Evolutionary conservation across 2,888 invertebrate species (phyloP), one percentile per base, ranked within the genome.

Genomic region (Seira ritae): DNA sequence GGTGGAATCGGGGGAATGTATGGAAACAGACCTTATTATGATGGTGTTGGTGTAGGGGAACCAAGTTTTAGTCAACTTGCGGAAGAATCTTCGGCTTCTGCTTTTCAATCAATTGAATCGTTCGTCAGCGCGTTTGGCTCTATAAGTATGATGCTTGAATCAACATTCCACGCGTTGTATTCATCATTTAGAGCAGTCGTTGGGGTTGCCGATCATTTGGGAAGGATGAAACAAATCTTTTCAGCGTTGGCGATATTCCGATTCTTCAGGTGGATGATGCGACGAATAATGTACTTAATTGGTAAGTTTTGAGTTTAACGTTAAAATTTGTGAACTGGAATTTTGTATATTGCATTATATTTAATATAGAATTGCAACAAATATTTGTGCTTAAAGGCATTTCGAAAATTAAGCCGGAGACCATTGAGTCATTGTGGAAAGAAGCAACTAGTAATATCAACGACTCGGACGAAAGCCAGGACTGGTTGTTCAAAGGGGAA

Each of bases 61-160:
- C 82, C 82, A 0, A 82, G 60, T 15, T 96, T 98, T 90, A 94
- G 96, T 72, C 96, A 96, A 90, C 92, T 96, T 90, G 98, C 97
- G 0, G 97, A 98, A 91, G 97, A 97, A 89, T 96, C 94, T 89
- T 96, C 98, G 0, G 92, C 98, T 67, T 95, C 96, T 78, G 97
- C 99, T 6, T 99, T 99, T 91, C 96, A 98, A 90, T 97, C 97
- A 15, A 97, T 99, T 88, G 98, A 98, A 91, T 95, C 97, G 73
- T 92, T 98, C 20, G 96, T 98, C 1, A 94, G 95, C 88, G 97
- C 98, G 0, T 96, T 98, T 87, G 95, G 96, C 19, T 98, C 98
- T 73, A 94, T 99, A 1, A 96, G 98, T 1, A 96, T 97, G 94
- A 98, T 99, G 97, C 91, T 99, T 78, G 98, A 98, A 90, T 98